Conservation (phyloP, 1,140 invertebrate genomes). For the Heliothis virescens region DNA sequence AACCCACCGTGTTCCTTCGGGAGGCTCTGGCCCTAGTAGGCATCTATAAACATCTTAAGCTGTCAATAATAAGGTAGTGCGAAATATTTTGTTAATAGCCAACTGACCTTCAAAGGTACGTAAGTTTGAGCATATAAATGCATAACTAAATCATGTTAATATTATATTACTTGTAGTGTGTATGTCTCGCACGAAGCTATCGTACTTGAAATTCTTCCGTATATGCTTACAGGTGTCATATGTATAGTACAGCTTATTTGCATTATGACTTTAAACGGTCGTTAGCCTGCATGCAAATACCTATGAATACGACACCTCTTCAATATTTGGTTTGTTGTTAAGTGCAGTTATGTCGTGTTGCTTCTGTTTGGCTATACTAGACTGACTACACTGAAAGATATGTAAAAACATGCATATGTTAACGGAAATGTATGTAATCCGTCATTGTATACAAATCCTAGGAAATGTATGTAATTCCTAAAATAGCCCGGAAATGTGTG, state of each 20-base stretch:
- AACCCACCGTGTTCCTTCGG: no score
- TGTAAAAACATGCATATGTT: no score
- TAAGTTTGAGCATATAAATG: neutral
- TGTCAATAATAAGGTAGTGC: no score
- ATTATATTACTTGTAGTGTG: slow-evolving; percentile 23
- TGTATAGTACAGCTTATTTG: slow-evolving; percentile 13
- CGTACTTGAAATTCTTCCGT: slow-evolving; percentile 36
- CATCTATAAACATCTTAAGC: no score
- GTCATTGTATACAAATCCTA: no score
- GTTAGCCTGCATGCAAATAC: slow-evolving; percentile 41
- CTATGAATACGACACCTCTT: slow-evolving; percentile 18
- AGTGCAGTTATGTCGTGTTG: neutral
- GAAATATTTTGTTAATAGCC: no score
- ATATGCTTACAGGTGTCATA: neutral
- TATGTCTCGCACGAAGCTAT: slow-evolving; percentile 21
- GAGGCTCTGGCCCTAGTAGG: no score
- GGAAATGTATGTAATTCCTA: no score
- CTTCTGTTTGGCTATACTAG: neutral
- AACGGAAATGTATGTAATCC: no score
- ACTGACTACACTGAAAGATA: neutral
- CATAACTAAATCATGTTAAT: neutral
- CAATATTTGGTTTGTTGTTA: neutral
- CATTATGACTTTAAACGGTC: slow-evolving; percentile 19
- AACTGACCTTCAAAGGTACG: neutral
- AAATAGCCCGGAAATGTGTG: no score